These are phyloP conservation scores for Dascyllus trimaculatus DNA, from an alignment of 2,113 vertebrate genomes.

Conservation along the genomic window DNA sequence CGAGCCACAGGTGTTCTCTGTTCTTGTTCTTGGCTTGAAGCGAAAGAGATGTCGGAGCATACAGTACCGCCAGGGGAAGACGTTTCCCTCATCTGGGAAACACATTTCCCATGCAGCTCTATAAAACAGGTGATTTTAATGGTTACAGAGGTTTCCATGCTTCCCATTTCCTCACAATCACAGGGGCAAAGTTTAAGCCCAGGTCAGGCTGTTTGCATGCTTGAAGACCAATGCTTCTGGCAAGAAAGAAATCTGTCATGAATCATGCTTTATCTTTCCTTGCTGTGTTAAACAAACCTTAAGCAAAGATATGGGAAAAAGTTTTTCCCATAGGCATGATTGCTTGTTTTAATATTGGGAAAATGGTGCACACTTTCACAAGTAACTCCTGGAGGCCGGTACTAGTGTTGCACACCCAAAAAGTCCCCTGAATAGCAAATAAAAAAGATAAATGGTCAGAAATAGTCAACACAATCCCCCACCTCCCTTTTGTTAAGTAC, in stretches of 20 bases:
- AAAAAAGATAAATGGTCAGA: background rate
- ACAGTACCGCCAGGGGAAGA: background rate
- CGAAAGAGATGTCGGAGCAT: background rate
- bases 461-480: background rate
- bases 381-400: background rate
- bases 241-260: background rate
- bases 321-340: too few relatives aligned
- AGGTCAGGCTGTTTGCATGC: background rate
- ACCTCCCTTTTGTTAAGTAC: too few relatives aligned
- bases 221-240: background rate
- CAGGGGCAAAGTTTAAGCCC: constrained; percentile 18
- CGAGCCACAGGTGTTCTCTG: constrained; percentile 57
- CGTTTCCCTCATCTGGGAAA: constrained; percentile 69
- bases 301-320: too few relatives aligned
- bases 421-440: background rate
- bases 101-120: constrained; percentile 45
- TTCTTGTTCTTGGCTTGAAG: constrained; percentile 44
- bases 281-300: background rate
- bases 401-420: background rate
- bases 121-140: constrained; percentile 54
- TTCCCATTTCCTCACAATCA: constrained; percentile 7
- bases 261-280: background rate
- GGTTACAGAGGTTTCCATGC: constrained; percentile 39
- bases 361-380: background rate
- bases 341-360: background rate